Evolutionary conservation across 2,113 vertebrate species (phyloP).

Genomic region (Trematocara marginatum): DNA sequence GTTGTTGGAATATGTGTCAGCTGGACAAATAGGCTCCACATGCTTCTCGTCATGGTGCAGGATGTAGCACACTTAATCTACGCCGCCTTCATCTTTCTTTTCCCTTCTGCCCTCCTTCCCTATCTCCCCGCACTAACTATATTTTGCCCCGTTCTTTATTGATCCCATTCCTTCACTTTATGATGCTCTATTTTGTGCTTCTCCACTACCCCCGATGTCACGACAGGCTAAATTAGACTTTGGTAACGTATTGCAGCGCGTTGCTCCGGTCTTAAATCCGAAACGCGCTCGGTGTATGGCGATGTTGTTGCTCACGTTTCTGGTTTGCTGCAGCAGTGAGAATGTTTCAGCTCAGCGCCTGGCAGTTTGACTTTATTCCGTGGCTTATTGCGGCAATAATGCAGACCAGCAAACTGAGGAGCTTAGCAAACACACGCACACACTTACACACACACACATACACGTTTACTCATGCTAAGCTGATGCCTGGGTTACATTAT

Average conservation of each 20-base stretch:
- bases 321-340: conserved; percentile 29
- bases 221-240: conserved; percentile 46
- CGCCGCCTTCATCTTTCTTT: background rate
- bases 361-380: conserved; percentile 50
- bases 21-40: conserved; percentile 53
- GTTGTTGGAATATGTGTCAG: conserved; percentile 62
- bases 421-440: background rate
- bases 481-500: conserved; percentile 32
- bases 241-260: conserved; percentile 9
- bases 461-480: conserved; percentile 36
- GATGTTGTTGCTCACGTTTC: conserved; percentile 24
- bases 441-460: background rate
- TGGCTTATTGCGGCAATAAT: conserved; percentile 56
- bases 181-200: conserved; percentile 36
- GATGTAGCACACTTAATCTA: conserved; percentile 25
- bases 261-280: conserved; percentile 3
- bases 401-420: conserved; percentile 37
- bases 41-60: conserved; percentile 9
- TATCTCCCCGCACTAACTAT: background rate
- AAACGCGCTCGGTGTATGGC: background rate
- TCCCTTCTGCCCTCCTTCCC: background rate
- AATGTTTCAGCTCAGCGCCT: conserved; percentile 21
- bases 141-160: conserved; percentile 28
- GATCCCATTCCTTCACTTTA: conserved; percentile 44
- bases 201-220: background rate